Base-by-base conservation (phyloP, 2,888 invertebrate species). In the Lasioglossum zephyrum region DNA sequence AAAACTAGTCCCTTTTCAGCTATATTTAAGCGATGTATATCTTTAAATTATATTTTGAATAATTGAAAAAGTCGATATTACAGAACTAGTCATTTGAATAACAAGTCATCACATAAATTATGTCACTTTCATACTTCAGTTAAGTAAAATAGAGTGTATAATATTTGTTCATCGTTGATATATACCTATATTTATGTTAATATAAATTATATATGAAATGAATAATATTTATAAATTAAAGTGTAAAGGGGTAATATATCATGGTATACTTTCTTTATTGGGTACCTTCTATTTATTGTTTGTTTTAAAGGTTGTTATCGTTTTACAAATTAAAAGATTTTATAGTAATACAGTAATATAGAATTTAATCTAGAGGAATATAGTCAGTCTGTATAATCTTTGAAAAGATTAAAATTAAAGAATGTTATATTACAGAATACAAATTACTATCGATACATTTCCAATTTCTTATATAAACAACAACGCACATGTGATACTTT, bases 1-100 rank as follows among this genome's bases (percentile, higher is more conserved):
- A 80, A 86, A 82, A 73, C 47, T 79, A 82, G 78, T 79, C 82
- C 79, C 75, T 80, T 86, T 82, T 73, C 82, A 82, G 73, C 75
- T 86, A 77, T 69, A 81, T 73, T 74, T 86, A 80, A 77, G 36
- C 76, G 53, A 82, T 75, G 18, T 73, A 60, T 60, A 83, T 53
- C 41, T 76, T 80, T 83, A 60, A 22, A 80, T 79, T 75, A 80
- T 72, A 79, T 79, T 86, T 86, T 82, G 70, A 70, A 77, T 80
- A 74, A 82, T 87, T 79, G 79, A 26, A 49, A 49, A 72, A 44
- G 79, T 77, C 72, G 13, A 70, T 70, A n/a, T 70, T n/a, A 86
- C 26, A 66, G 22, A 53, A n/a, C 36, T 79, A 13, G 60, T n/a
- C 47, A 80, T 44, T 79, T 69, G 26, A 72, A 72, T 73, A 60